Conservation (phyloP, 2,888 invertebrate genomes). For the Bedellia somnulentella region DNA sequence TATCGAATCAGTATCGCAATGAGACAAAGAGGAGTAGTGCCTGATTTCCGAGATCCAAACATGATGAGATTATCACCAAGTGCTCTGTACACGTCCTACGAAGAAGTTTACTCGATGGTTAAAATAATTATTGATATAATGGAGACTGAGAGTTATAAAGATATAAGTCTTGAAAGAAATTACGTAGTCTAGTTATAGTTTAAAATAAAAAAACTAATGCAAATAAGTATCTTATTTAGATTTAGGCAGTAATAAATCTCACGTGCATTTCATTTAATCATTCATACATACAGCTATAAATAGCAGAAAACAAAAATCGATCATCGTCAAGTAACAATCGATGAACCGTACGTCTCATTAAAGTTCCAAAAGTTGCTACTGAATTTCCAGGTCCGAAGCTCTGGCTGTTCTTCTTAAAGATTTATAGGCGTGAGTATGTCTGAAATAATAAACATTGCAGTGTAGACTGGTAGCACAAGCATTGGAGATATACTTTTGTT, state of each 20-base stretch:
- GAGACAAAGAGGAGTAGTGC: constrained; percentile 26
- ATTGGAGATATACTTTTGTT: no score
- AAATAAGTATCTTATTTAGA: not conserved
- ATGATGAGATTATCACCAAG: constrained; percentile 32
- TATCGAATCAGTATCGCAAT: constrained; percentile 33
- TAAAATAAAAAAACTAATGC: not conserved
- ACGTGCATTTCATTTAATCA: constrained; percentile 6
- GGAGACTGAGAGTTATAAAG: constrained; percentile 22
- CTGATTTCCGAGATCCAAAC: constrained; percentile 36
- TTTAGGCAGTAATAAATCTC: constrained; percentile 12
- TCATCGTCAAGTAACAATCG: no score
- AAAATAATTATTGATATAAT: constrained; percentile 28
- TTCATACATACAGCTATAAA: no score
- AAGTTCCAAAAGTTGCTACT: no score
- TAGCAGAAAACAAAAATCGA: no score
- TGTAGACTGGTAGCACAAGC: no score
- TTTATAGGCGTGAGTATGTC: no score
- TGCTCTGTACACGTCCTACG: constrained; percentile 35
- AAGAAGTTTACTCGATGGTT: constrained; percentile 30
- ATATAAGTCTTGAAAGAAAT: constrained; percentile 18
- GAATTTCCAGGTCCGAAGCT: no score
- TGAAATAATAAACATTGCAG: no score
- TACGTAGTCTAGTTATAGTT: constrained; percentile 19
- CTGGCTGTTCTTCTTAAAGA: no score
- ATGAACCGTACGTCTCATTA: no score